These are phyloP conservation scores for Stenotaenia linearis DNA, from an alignment of 2,888 invertebrate genomes.

Conservation along the genomic window DNA sequence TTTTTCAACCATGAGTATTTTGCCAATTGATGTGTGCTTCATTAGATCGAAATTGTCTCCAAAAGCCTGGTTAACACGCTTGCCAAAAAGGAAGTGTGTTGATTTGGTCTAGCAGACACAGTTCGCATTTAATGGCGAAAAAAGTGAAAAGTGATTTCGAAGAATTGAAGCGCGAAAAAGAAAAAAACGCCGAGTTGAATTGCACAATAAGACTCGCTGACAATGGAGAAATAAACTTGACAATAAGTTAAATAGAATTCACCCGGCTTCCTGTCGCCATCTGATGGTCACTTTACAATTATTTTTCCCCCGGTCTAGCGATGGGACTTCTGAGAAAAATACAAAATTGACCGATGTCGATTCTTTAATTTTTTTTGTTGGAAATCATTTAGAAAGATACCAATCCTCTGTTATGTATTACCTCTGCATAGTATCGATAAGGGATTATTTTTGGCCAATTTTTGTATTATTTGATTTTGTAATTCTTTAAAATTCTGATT, in stretches of 20 bases:
- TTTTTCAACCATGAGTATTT: too few relatives aligned
- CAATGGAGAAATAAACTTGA: not conserved
- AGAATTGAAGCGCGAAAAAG: not conserved
- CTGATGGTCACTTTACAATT: not conserved
- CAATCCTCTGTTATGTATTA: too few relatives aligned
- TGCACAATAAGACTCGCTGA: not conserved
- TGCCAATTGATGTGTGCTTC: constrained; percentile 11
- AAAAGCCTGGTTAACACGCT: constrained; percentile 10
- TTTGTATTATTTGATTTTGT: too few relatives aligned
- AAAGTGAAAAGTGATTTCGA: constrained; percentile 19
- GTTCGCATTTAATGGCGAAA: constrained; percentile 15
- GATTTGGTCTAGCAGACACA: not conserved
- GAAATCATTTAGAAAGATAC: too few relatives aligned
- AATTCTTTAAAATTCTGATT: too few relatives aligned
- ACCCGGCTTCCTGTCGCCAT: not conserved
- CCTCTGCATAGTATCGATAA: too few relatives aligned
- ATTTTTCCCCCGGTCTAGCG: too few relatives aligned
- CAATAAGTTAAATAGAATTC: not conserved
- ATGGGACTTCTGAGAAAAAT: too few relatives aligned
- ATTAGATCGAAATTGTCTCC: constrained; percentile 11
- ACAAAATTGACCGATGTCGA: too few relatives aligned
- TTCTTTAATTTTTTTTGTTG: too few relatives aligned
- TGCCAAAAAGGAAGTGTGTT: constrained; percentile 12
- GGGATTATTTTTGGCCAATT: too few relatives aligned
- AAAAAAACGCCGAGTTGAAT: not conserved